A percentile compares a stretch with the other conserved stretches of the same genome.
phyloP scores from a whole-genome alignment of 2,113 vertebrate genomes.

The Acrocephalus arundinaceus region DNA sequence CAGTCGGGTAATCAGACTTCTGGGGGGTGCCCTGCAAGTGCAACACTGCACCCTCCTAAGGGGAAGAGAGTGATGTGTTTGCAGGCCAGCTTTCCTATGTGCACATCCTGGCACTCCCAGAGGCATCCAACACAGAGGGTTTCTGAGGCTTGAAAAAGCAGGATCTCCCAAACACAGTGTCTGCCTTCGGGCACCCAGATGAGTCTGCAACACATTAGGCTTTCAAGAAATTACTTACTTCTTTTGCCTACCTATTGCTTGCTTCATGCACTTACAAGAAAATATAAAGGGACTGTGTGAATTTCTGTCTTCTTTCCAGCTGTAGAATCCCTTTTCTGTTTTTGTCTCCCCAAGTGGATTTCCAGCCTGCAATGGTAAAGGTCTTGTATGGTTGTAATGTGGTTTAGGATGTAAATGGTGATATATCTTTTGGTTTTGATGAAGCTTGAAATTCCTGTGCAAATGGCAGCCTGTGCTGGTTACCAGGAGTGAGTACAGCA shows the following conservation, averaged over 20 bases:
- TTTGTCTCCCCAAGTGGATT: not conserved
- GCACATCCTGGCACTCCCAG: not conserved
- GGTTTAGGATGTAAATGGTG: not conserved
- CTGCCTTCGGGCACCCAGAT: not conserved
- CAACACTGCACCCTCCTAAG: not conserved
- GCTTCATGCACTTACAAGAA: not conserved
- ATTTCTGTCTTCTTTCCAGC: not conserved
- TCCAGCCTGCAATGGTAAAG: not conserved
- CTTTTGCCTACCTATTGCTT: not conserved
- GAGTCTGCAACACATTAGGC: not conserved
- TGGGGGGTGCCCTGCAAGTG: not conserved
- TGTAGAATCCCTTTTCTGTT: not conserved
- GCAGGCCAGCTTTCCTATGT: not conserved
- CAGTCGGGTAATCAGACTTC: not conserved
- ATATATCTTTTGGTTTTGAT: not conserved
- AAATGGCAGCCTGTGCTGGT: not conserved
- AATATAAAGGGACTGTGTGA: not conserved
- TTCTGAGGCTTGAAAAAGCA: not conserved
- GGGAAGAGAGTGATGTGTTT: not conserved
- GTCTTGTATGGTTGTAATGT: not conserved
- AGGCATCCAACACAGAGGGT: not conserved
- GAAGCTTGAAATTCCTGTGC: not conserved
- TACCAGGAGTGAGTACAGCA: not conserved
- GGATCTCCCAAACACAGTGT: not conserved
- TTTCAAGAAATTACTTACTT: not conserved